These are phyloP conservation scores for Pogoniulus pusillus DNA, from an alignment of 2,797 vertebrate species.

Conservation along the genomic window DNA sequence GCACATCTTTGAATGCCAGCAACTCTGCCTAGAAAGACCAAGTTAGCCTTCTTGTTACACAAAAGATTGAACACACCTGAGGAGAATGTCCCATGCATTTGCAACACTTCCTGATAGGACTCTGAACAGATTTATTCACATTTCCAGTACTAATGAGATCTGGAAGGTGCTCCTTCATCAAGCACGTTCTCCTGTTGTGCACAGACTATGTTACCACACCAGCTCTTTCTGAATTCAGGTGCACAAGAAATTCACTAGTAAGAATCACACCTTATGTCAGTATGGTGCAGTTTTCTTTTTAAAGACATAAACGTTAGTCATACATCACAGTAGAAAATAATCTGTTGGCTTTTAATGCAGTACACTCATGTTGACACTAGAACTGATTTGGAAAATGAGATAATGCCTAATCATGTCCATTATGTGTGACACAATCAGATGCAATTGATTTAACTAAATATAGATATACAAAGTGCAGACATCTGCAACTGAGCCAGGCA, in stretches of 20 bases:
- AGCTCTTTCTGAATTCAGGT: not conserved
- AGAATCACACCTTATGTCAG: not conserved
- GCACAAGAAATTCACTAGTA: not conserved
- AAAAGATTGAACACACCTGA: not conserved
- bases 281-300: not conserved
- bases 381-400: constrained; percentile 34
- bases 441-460: constrained; percentile 49
- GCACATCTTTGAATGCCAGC: not conserved
- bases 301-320: not conserved
- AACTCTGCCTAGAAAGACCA: not conserved
- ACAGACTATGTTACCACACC: not conserved
- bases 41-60: not conserved
- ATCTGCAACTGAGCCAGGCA: constrained; percentile 43
- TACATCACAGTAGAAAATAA: not conserved
- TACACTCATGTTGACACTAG: constrained; percentile 33
- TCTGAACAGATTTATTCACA: not conserved
- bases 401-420: constrained; percentile 53
- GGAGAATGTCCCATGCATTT: not conserved
- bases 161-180: not conserved
- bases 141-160: not conserved
- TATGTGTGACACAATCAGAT: constrained; percentile 56
- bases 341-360: not conserved
- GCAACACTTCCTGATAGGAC: not conserved
- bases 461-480: constrained; percentile 45
- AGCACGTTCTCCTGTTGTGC: not conserved